Evolutionary conservation across 2,113 vertebrate genomes (phyloP).

Genomic region (Urocitellus parryii): DNA sequence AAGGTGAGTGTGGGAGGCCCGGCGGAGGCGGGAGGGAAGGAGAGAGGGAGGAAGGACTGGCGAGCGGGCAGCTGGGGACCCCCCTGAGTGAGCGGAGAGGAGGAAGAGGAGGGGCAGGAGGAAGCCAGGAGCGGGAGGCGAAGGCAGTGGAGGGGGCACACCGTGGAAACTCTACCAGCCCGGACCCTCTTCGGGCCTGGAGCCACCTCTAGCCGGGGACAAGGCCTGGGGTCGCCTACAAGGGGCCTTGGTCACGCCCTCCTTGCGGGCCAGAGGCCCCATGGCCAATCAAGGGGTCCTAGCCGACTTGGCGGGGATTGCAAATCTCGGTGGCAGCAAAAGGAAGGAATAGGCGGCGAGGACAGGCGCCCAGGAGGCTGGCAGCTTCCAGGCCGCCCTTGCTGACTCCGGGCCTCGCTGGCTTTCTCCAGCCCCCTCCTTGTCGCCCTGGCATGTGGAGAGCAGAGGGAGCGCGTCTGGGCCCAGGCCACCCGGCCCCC

Average conservation of each 20-base stretch:
- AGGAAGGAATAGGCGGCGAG: constrained; percentile 75
- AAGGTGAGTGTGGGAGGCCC: too few relatives aligned
- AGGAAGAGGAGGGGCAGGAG: background rate
- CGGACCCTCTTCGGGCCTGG: background rate
- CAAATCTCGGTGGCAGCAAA: constrained; percentile 77
- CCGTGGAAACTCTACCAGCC: background rate
- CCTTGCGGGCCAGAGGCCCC: constrained; percentile 69
- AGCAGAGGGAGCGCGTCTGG: constrained; percentile 5
- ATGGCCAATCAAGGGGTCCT: constrained; percentile 89
- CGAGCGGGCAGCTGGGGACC: too few relatives aligned
- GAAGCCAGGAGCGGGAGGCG: constrained; percentile 55
- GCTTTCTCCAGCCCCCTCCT: background rate
- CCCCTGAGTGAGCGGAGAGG: too few relatives aligned
- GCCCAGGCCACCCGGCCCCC: constrained; percentile 16
- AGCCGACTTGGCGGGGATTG: constrained; percentile 88
- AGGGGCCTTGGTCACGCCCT: constrained; percentile 59
- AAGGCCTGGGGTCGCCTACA: constrained; percentile 41
- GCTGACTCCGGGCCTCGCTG: constrained; percentile 36
- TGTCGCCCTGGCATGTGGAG: background rate
- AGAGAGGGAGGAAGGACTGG: constrained; percentile 36
- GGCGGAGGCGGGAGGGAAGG: constrained; percentile 43
- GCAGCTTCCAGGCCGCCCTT: constrained; percentile 53
- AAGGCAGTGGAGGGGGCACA: constrained; percentile 44
- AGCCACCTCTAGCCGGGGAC: constrained; percentile 28
- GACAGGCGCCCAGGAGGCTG: constrained; percentile 50